Evolutionary conservation across 1,140 invertebrate species (phyloP), one percentile per base, ranked within the genome.

Genomic region (Anoplophora glabripennis): DNA sequence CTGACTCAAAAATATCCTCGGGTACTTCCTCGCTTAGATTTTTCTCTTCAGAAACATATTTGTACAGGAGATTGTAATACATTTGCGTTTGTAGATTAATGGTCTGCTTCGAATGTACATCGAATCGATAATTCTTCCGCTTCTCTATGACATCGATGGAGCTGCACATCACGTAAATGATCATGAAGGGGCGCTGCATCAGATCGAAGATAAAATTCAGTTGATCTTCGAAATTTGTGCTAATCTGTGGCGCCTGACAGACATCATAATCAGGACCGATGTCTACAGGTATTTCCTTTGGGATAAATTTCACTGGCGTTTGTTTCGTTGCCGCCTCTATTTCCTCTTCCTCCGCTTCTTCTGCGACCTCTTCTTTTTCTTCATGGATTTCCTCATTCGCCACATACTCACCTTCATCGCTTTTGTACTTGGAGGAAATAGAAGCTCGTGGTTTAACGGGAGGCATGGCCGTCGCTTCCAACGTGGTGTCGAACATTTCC

Each of bases 81-180:
- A 9, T 36, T 38, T 58, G 52, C 18, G 42, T 44, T 15, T 62
- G 65, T 8, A 69, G 33, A 61, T 76, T 62, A 0, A 76, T 21
- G 0, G 42, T 53, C n/a, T 68, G 48, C 17, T 70, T 68, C 4
- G 64, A 76, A n/a, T 52, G 40, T 54, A 79, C 68, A 63, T 82
- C 77, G n/a, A 76, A 69, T 51, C 71, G 76, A 64, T 78, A 78
- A 38, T 76, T 66, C 37, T 64, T 64, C 51, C 76, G 72, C 63
- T 77, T 80, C 1, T 65, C 75, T 10, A 79, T 42, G 1, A 79
- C 66, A 59, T 86, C 83, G n/a, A 51, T 61, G 59, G 81, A 77
- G 15, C 79, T 75, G 56, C 81, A 81, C 2, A 75, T 74, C 1
- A 82, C 66, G 56, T 82, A 78, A 36, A 85, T 76, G 40, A 84